Evolutionary conservation across 1,140 invertebrate genomes (phyloP).

Genomic region (Sycophaga agraensis): DNA sequence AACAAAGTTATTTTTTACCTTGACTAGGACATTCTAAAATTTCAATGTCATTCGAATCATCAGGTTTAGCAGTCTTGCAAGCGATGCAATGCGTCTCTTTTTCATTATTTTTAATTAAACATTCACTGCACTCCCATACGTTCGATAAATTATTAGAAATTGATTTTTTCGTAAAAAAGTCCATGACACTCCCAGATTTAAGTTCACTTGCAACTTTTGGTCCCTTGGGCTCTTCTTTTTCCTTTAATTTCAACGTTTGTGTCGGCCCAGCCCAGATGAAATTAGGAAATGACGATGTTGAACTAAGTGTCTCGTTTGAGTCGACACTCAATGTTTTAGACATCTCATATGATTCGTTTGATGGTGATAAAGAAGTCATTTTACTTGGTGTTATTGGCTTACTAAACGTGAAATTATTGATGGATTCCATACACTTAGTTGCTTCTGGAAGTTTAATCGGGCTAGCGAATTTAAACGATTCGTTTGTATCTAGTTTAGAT

Average conservation of each 20-base stretch:
- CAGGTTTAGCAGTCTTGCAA: constrained; percentile 42
- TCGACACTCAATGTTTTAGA: constrained; percentile 31
- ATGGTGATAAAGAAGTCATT: constrained; percentile 25
- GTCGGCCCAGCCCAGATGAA: constrained; percentile 45
- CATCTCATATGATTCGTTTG: constrained; percentile 16
- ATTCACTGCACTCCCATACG: constrained; percentile 61
- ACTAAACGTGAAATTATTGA: constrained; percentile 62
- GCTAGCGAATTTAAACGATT: constrained; percentile 51
- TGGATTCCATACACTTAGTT: constrained; percentile 44
- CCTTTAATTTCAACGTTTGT: constrained; percentile 41
- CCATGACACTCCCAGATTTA: constrained; percentile 47
- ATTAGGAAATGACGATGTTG: constrained; percentile 34
- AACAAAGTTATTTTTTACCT: not conserved
- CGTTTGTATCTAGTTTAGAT: not conserved
- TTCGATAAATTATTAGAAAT: constrained; percentile 15
- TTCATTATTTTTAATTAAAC: constrained; percentile 48
- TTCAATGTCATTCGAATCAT: constrained; percentile 5
- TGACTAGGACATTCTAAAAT: constrained; percentile 1
- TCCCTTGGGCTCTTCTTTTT: constrained; percentile 24
- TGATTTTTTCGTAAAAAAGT: constrained; percentile 35
- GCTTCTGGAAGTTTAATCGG: constrained; percentile 45
- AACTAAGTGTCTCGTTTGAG: constrained; percentile 22
- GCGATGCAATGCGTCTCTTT: constrained; percentile 43
- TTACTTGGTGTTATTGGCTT: constrained; percentile 50
- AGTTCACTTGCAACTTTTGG: constrained; percentile 33